Conservation (phyloP, 2,113 vertebrate species). For the Scopus umbretta region DNA sequence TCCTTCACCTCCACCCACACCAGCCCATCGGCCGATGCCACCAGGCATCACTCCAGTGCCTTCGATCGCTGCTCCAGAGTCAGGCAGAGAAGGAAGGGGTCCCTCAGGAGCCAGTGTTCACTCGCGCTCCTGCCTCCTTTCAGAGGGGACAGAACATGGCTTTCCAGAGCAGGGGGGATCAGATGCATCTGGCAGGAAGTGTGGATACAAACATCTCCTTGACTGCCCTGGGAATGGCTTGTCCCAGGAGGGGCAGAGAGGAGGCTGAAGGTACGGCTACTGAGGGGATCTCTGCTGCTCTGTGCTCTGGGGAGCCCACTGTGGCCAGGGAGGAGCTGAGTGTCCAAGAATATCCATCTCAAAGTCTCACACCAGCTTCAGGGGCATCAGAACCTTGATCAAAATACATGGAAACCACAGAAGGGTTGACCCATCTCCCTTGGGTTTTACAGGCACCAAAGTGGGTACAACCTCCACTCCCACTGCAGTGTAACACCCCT, state of each 20-base stretch:
- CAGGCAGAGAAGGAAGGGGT: not conserved
- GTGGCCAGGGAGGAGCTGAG: not conserved
- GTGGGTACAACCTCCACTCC: too few species aligned
- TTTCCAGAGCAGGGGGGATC: not conserved
- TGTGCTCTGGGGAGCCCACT: not conserved
- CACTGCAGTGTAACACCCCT: not conserved
- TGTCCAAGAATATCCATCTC: not conserved
- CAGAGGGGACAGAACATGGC: not conserved
- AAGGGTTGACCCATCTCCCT: not conserved
- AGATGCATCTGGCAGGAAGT: too few species aligned
- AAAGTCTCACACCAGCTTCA: not conserved
- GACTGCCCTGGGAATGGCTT: not conserved
- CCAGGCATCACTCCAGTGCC: not conserved
- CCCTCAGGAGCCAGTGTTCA: accelerated
- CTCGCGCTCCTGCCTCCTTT: accelerated
- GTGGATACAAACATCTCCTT: not conserved
- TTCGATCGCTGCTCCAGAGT: not conserved
- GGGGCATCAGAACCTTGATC: not conserved
- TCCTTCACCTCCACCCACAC: not conserved
- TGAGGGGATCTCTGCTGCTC: not conserved
- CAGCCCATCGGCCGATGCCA: accelerated
- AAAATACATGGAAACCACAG: not conserved
- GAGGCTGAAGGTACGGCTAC: not conserved
- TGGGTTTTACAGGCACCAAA: not conserved
- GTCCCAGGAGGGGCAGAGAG: not conserved